Percentiles rank a stretch among this genome's conserved stretches.
phyloP scores from a whole-genome alignment of 2,797 vertebrate genomes.

The Artibeus lituratus region DNA sequence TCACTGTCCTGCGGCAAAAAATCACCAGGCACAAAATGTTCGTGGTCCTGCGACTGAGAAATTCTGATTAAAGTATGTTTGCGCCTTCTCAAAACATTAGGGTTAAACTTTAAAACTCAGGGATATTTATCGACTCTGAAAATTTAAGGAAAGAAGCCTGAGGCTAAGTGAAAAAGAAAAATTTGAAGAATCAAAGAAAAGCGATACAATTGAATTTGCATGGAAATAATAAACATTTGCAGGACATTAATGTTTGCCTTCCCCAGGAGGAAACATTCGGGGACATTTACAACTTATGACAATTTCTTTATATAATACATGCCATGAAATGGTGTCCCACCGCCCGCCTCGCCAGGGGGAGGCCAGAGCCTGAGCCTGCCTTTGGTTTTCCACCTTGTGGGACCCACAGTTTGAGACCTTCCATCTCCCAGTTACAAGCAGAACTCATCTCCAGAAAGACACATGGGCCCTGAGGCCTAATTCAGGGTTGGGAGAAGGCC shows the following conservation, averaged over 20 bases:
- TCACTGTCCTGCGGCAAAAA: background rate
- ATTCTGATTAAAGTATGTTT: background rate
- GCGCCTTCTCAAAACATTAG: background rate
- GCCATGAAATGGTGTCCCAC: background rate
- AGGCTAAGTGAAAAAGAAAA: background rate
- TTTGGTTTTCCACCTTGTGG: background rate
- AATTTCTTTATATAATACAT: slow-evolving; percentile 10
- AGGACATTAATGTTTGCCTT: slow-evolving; percentile 12
- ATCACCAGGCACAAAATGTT: background rate
- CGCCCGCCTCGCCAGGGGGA: background rate
- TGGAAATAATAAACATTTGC: slow-evolving; percentile 32
- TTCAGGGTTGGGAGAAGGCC: slow-evolving; percentile 12
- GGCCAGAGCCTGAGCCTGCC: background rate
- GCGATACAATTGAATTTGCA: background rate
- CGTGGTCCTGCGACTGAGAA: background rate
- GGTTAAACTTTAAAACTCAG: background rate
- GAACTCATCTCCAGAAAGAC: slow-evolving; percentile 45
- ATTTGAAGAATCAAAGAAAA: slow-evolving; percentile 14
- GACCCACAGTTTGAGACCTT: background rate
- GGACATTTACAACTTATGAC: slow-evolving; percentile 47
- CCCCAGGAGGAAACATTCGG: background rate
- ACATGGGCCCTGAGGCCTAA: slow-evolving; percentile 28
- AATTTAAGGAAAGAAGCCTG: background rate
- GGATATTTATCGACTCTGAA: background rate
- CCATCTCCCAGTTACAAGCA: slow-evolving; percentile 5